A percentile compares a stretch with the other conserved stretches of the same genome.
These are phyloP conservation scores for Hippolais icterina DNA, from an alignment of 2,113 vertebrate genomes.

Conservation along the genomic window DNA sequence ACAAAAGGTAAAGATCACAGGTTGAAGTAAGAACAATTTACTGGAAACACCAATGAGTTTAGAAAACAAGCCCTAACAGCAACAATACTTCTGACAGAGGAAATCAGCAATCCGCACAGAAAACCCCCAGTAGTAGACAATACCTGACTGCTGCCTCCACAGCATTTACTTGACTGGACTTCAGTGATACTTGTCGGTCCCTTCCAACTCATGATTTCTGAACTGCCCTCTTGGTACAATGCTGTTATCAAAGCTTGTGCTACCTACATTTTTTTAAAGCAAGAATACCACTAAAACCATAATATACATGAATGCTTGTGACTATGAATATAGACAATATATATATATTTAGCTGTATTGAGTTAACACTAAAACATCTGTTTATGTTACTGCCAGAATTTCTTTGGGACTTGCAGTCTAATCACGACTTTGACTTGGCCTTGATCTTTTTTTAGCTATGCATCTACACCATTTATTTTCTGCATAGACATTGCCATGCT, in stretches of 20 bases:
- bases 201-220: not conserved
- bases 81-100: not conserved
- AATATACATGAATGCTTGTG: not conserved
- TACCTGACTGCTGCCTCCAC: not conserved
- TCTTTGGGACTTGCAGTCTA: conserved; percentile 52
- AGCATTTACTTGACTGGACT: not conserved
- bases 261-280: not conserved
- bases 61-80: not conserved
- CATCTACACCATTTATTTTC: conserved; percentile 66
- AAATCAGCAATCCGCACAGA: not conserved
- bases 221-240: not conserved
- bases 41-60: not conserved
- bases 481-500: conserved; percentile 62
- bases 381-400: conserved; percentile 18
- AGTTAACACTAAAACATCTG: not conserved
- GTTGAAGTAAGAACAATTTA: not conserved
- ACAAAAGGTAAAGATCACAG: not conserved
- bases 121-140: not conserved
- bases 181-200: not conserved
- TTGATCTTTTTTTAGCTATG: conserved; percentile 76
- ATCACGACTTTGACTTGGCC: conserved; percentile 69
- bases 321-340: not conserved
- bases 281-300: not conserved
- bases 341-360: not conserved
- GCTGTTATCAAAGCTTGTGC: not conserved